Conservation (phyloP, 1,140 invertebrate genomes). For the Trichoplusia ni region DNA sequence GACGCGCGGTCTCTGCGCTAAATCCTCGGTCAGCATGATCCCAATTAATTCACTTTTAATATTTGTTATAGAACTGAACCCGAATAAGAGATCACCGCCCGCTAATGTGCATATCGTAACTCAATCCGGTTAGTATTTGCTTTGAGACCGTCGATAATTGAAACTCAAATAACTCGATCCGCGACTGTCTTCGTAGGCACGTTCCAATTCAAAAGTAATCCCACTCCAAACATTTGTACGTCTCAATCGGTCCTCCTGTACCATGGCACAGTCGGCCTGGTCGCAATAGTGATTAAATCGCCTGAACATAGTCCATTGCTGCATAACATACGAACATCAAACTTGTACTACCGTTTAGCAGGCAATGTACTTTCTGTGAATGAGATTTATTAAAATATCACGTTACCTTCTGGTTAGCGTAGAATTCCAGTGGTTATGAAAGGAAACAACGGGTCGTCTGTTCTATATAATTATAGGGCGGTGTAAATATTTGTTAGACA, state of each 20-base stretch:
- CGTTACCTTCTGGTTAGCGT: constrained; percentile 4
- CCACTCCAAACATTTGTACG: constrained; percentile 73
- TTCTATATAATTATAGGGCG: constrained; percentile 57
- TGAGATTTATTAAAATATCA: constrained; percentile 17
- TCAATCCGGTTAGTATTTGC: constrained; percentile 65
- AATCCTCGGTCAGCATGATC: constrained; percentile 2
- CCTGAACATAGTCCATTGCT: constrained; percentile 25
- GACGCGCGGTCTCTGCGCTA: not conserved
- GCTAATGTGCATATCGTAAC: constrained; percentile 69
- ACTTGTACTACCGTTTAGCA: not conserved
- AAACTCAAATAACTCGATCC: constrained; percentile 73
- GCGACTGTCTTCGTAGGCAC: constrained; percentile 71
- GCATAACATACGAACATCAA: not conserved
- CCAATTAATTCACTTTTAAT: constrained; percentile 19
- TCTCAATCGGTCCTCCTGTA: constrained; percentile 60
- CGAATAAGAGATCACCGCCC: constrained; percentile 14
- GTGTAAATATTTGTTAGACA: constrained; percentile 58
- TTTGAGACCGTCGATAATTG: constrained; percentile 69
- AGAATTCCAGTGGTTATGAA: constrained; percentile 59
- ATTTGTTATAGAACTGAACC: constrained; percentile 18
- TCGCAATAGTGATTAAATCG: not conserved
- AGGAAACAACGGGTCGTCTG: constrained; percentile 54
- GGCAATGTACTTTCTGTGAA: constrained; percentile 31
- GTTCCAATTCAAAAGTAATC: constrained; percentile 78
- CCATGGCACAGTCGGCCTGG: constrained; percentile 8